phyloP scores from a whole-genome alignment of 2,113 vertebrate species.

The Pollachius pollachius region DNA sequence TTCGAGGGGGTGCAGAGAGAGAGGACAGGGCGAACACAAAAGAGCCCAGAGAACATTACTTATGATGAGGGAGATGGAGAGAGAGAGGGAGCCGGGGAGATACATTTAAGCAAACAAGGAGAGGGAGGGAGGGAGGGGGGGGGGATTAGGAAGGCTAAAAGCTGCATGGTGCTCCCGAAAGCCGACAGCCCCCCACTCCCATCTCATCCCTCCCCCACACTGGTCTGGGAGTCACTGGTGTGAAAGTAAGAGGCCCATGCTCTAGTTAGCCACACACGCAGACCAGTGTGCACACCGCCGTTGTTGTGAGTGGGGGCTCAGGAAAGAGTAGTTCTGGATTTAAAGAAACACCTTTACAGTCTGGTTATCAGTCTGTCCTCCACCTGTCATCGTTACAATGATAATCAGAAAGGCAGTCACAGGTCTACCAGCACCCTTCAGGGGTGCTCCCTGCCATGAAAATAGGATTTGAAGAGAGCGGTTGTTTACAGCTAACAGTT shows the following conservation, averaged over 20 bases:
- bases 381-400: no score
- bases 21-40: no score
- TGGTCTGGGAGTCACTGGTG: constrained; percentile 52
- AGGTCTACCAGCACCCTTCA: no score
- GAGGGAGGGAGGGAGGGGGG: neutral
- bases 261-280: constrained; percentile 57
- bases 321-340: no score
- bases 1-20: no score
- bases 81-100: constrained; percentile 15
- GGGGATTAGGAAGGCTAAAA: neutral
- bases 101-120: neutral
- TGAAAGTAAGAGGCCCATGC: constrained; percentile 65
- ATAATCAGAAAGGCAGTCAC: no score
- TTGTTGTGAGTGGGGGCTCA: neutral
- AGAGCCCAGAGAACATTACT: neutral
- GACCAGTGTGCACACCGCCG: neutral
- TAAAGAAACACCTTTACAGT: no score
- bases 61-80: constrained; percentile 8
- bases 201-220: constrained; percentile 13
- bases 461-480: no score
- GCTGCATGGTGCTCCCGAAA: neutral
- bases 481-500: no score
- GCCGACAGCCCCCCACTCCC: constrained; percentile 1
- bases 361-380: no score
- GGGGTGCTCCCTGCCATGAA: no score